phyloP scores from a whole-genome alignment of 2,797 vertebrate genomes.

The Xiphophorus birchmanni region DNA sequence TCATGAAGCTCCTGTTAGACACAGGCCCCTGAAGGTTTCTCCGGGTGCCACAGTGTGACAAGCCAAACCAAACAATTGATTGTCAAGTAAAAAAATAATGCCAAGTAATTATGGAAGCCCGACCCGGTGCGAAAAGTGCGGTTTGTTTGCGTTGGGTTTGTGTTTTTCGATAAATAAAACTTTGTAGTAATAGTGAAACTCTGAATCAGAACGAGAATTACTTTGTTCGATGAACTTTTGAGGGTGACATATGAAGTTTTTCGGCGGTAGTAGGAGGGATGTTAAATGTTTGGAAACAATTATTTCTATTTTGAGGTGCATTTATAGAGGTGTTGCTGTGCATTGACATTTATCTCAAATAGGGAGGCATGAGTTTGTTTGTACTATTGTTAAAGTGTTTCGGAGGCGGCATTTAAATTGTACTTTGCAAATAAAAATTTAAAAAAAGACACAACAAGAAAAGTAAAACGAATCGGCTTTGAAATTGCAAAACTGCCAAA shows the following conservation, averaged over 20 bases:
- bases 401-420: conserved; percentile 18
- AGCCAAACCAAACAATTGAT: conserved; percentile 9
- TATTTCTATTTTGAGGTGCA: conserved; percentile 31
- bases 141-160: conserved; percentile 44
- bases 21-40: conserved; percentile 50
- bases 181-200: conserved; percentile 70
- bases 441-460: conserved; percentile 7
- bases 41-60: conserved; percentile 3
- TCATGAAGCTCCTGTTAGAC: conserved; percentile 5
- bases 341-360: background rate
- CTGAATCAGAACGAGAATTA: conserved; percentile 64
- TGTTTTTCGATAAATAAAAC: conserved; percentile 68
- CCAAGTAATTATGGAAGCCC: conserved; percentile 39
- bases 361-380: background rate
- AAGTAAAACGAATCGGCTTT: background rate
- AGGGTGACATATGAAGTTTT: conserved; percentile 57
- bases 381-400: background rate
- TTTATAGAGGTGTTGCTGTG: conserved; percentile 10
- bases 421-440: background rate
- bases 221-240: conserved; percentile 66
- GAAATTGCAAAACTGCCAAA: conserved; percentile 26
- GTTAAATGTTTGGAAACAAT: conserved; percentile 51
- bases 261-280: conserved; percentile 53
- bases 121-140: conserved; percentile 9
- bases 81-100: background rate